phyloP scores from a whole-genome alignment of 1,140 invertebrate species.

The Neodiprion pinetum region DNA sequence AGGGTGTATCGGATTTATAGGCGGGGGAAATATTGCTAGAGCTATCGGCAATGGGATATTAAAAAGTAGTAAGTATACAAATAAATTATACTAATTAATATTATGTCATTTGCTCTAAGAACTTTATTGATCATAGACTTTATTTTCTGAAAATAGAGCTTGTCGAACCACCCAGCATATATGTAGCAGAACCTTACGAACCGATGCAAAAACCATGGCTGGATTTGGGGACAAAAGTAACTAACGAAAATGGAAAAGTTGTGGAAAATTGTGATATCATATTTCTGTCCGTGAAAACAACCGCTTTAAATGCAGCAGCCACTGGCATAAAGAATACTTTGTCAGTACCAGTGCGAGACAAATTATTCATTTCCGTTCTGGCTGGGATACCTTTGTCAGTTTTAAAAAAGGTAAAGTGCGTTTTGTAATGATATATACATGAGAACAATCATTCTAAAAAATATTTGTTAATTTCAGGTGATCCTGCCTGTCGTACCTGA shows the following conservation, averaged over 20 bases:
- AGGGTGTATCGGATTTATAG: slow-evolving; percentile 14
- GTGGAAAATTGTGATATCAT: slow-evolving; percentile 73
- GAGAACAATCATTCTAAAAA: neutral
- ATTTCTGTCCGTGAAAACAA: slow-evolving; percentile 83
- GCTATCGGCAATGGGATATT: slow-evolving; percentile 16
- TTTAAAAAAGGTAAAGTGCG: slow-evolving; percentile 69
- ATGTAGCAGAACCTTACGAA: slow-evolving; percentile 13
- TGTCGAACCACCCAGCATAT: neutral
- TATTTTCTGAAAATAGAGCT: neutral
- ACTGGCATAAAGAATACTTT: slow-evolving; percentile 55
- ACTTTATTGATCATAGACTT: neutral
- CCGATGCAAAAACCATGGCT: slow-evolving; percentile 57
- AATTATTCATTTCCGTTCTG: slow-evolving; percentile 77
- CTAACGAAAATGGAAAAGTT: slow-evolving; percentile 67
- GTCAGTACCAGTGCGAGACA: slow-evolving; percentile 51
- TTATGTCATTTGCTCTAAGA: neutral
- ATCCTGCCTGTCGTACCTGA: slow-evolving; percentile 14
- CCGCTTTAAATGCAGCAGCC: slow-evolving; percentile 70
- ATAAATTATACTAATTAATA: neutral
- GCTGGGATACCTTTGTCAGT: slow-evolving; percentile 74
- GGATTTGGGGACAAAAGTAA: slow-evolving; percentile 64
- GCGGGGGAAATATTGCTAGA: slow-evolving; percentile 12
- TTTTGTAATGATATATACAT: neutral
- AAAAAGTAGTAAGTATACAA: slow-evolving; percentile 4
- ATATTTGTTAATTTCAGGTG: neutral